Conservation (phyloP, 2,888 invertebrate species). For the Meghimatium bilineatum region DNA sequence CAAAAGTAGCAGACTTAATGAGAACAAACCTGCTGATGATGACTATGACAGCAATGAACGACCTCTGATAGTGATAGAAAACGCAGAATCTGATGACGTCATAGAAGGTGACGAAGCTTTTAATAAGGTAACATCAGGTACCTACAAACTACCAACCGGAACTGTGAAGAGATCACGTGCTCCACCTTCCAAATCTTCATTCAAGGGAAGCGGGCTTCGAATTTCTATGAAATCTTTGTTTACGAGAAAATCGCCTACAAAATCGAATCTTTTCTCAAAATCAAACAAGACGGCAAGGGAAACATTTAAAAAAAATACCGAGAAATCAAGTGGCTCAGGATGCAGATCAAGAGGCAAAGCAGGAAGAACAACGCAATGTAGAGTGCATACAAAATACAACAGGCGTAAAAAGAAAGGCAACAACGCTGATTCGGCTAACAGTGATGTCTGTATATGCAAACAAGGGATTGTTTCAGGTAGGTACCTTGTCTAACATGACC, state of each 20-base stretch:
- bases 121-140: slow-evolving; percentile 30
- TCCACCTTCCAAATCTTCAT: neutral
- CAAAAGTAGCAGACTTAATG: neutral
- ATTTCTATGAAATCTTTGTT: slow-evolving; percentile 34
- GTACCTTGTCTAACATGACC: neutral
- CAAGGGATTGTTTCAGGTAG: slow-evolving; percentile 7
- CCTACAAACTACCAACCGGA: slow-evolving; percentile 36
- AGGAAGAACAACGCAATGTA: neutral
- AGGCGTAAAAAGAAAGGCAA: neutral
- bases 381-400: neutral
- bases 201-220: neutral
- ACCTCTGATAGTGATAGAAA: slow-evolving; percentile 43
- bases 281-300: neutral
- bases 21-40: neutral
- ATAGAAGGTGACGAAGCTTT: slow-evolving; percentile 44
- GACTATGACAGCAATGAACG: slow-evolving; percentile 11
- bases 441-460: neutral
- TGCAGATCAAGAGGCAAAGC: neutral
- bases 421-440: neutral
- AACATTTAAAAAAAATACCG: neutral
- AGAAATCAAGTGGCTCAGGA: neutral
- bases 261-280: slow-evolving; percentile 7
- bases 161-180: neutral
- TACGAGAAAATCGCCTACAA: slow-evolving; percentile 8
- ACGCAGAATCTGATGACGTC: slow-evolving; percentile 46